Evolutionary conservation across 2,797 vertebrate species (phyloP).

Genomic region (Chelonia mydas): DNA sequence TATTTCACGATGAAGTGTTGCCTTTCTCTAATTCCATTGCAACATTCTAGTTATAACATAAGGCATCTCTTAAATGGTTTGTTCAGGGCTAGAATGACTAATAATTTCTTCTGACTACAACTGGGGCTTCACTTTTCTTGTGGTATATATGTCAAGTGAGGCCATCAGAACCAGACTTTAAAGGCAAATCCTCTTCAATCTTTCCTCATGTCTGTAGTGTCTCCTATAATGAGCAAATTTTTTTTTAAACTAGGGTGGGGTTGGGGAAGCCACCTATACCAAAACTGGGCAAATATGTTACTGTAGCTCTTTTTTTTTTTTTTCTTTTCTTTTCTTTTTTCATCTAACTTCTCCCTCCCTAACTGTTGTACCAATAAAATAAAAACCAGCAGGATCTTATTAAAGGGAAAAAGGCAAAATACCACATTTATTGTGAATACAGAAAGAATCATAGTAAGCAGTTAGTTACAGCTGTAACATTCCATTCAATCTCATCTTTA

Average conservation of each 20-base stretch:
- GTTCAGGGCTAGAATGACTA: not conserved
- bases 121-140: not conserved
- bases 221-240: not conserved
- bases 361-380: too few species aligned
- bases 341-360: not conserved
- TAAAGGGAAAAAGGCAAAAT: too few species aligned
- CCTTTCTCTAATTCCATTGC: not conserved
- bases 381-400: too few species aligned
- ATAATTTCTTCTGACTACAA: not conserved
- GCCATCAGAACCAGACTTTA: not conserved
- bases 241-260: not conserved
- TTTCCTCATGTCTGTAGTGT: not conserved
- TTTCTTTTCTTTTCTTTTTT: not conserved
- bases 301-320: not conserved
- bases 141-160: fast-evolving
- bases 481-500: too few species aligned
- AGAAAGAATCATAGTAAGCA: too few species aligned
- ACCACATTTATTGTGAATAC: too few species aligned
- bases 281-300: not conserved
- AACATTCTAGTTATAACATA: not conserved
- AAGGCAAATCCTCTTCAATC: not conserved
- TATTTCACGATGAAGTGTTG: not conserved
- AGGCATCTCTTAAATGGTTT: not conserved
- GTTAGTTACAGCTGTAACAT: too few species aligned
- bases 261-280: not conserved